A percentile compares a stretch with the other conserved stretches of the same genome.
phyloP scores from a whole-genome alignment of 2,888 invertebrate species.

The Poecilus cupreus region DNA sequence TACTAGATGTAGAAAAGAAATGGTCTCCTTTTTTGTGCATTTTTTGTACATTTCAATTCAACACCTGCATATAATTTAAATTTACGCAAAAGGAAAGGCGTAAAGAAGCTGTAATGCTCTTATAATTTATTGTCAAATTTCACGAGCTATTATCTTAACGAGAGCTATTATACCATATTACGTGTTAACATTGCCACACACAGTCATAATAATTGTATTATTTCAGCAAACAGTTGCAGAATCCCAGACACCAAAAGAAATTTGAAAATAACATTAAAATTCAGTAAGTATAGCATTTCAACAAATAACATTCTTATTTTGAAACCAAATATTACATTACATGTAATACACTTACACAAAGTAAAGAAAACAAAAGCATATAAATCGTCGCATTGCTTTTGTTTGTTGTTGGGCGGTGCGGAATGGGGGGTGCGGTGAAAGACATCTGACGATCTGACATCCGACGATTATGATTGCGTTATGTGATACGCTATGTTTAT shows the following conservation, averaged over 20 bases:
- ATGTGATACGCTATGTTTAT: neutral
- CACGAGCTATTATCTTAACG: neutral
- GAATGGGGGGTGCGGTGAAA: neutral
- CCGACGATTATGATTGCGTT: neutral
- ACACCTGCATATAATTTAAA: no score
- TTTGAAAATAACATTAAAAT: neutral
- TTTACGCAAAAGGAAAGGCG: no score
- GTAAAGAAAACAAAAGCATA: conserved; percentile 21
- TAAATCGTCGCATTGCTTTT: neutral
- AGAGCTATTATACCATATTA: neutral
- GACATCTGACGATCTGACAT: conserved; percentile 2
- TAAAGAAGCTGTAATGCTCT: no score
- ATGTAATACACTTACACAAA: neutral
- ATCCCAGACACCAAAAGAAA: neutral
- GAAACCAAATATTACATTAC: neutral
- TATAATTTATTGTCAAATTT: neutral
- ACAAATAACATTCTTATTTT: neutral
- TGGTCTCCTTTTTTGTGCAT: no score
- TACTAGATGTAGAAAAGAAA: no score
- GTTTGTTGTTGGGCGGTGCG: neutral
- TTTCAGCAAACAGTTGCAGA: neutral
- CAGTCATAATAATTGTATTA: neutral
- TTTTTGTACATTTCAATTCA: no score
- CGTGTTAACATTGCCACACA: neutral
- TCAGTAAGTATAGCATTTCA: neutral